Evolutionary conservation across 2,888 invertebrate species (phyloP).

Genomic region (Ophraella communa): DNA sequence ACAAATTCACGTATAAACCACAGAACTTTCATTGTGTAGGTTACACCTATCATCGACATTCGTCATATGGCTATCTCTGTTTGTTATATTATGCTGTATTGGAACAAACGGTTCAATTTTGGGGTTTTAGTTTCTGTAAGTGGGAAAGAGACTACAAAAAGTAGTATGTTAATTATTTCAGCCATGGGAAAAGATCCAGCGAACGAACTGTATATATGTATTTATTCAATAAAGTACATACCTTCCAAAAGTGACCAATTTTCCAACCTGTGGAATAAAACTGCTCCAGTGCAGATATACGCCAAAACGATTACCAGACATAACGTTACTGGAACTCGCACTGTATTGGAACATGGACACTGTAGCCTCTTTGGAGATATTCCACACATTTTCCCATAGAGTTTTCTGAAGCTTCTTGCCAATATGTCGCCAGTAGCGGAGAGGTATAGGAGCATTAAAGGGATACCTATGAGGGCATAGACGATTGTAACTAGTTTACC

Average conservation of each 20-base stretch:
- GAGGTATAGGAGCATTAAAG: constrained; percentile 85
- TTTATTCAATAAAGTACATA: too few species aligned
- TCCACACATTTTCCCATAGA: constrained; percentile 67
- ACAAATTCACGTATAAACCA: too few species aligned
- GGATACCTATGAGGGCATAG: constrained; percentile 87
- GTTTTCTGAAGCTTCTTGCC: constrained; percentile 63
- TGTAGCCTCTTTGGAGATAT: constrained; percentile 61
- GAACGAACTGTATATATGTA: too few species aligned
- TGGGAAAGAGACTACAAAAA: too few species aligned
- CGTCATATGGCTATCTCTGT: too few species aligned
- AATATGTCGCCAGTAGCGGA: constrained; percentile 87
- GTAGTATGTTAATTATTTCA: too few species aligned
- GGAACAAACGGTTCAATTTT: too few species aligned
- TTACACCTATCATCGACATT: too few species aligned
- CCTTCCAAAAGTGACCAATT: constrained; percentile 91
- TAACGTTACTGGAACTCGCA: constrained; percentile 86
- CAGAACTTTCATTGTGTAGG: too few species aligned
- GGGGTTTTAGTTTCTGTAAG: too few species aligned
- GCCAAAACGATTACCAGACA: constrained; percentile 84
- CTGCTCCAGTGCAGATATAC: constrained; percentile 88
- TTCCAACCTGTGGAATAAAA: constrained; percentile 89
- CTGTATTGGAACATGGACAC: constrained; percentile 64
- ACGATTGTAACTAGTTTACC: constrained; percentile 83
- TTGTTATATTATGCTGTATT: too few species aligned
- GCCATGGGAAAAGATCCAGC: too few species aligned